Base-by-base conservation (phyloP, 2,888 invertebrate genomes). In the Amphiduros pacificus region DNA sequence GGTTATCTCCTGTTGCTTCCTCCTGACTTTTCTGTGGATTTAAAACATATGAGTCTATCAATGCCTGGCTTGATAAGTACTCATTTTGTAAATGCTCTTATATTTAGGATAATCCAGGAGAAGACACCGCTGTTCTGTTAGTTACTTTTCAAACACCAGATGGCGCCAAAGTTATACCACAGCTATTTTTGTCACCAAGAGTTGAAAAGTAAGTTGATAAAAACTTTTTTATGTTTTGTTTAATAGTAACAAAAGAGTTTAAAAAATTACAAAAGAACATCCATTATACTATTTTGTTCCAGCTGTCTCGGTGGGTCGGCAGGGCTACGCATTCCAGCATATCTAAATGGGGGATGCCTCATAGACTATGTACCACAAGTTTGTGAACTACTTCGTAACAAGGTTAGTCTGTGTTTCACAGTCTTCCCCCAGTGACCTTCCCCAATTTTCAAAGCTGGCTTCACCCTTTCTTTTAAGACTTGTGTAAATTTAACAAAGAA, bases 81-180 rank as follows among this genome's bases (percentile, higher is more conserved):
- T n/a, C n/a, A n/a, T n/a, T n/a, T n/a, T n/a, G n/a, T n/a, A n/a
- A n/a, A n/a, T n/a, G n/a, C n/a, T n/a, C n/a, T 52, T 17, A 27
- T 22, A 20, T 14, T 2, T 83, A 87, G 71, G 84, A 86, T 48
- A 80, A 82, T 54, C 77, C 79, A 31, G 79, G 82, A 28, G 80
- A 77, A 52, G 82, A 88, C 69, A 84, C 85, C 58, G 88, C 87
- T 22, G 79, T 87, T 61, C 77, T 89, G 17, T 76, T 87, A 24
- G 85, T 89, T 9, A 84, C 85, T 50, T 89, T 87, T 75, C 86
- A 86, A 2, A 66, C 75, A n/a, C 73, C 71, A 20, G 84, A 85
- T 54, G 83, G 84, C 67, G 77, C 76, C 44, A 78, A 79, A 44
- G 81, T 84, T 14, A 80, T 77, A 17, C 81, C 85, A 1, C 81